phyloP scores from a whole-genome alignment of 1,140 invertebrate species.

The Euglossa dilemma region DNA sequence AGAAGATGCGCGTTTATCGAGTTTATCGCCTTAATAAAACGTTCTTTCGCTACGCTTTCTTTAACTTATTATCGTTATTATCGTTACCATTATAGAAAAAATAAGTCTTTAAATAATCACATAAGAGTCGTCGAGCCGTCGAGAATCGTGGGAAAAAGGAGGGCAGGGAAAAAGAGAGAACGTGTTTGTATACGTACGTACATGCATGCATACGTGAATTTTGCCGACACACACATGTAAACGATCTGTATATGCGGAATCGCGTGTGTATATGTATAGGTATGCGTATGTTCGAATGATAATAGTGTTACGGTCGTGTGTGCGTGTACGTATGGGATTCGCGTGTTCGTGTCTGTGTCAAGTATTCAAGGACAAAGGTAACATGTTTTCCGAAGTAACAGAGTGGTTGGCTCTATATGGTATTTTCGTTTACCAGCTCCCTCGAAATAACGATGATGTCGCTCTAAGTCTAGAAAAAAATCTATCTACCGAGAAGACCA shows the following conservation, averaged over 20 bases:
- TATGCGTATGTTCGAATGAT: conserved; percentile 2
- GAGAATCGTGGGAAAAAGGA: neutral
- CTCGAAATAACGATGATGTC: conserved; percentile 50
- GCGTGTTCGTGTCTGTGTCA: conserved; percentile 1
- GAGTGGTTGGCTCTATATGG: conserved; percentile 51
- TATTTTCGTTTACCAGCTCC: conserved; percentile 40
- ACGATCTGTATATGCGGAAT: conserved; percentile 6
- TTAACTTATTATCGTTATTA: conserved; percentile 77
- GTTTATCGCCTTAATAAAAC: conserved; percentile 74
- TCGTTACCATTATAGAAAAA: conserved; percentile 81
- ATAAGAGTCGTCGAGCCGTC: conserved; percentile 78
- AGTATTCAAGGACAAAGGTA: conserved; percentile 24
- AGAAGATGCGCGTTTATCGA: conserved; percentile 71
- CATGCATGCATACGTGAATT: conserved; percentile 49
- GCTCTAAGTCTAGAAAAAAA: conserved; percentile 65
- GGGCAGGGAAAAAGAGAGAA: conserved; percentile 8
- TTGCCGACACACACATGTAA: conserved; percentile 3
- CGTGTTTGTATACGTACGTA: conserved; percentile 27
- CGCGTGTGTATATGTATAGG: neutral
- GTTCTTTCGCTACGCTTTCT: conserved; percentile 73
- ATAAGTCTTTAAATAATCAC: conserved; percentile 83
- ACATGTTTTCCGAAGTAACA: conserved; percentile 53
- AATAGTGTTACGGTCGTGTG: neutral
- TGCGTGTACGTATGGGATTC: neutral
- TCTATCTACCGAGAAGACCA: conserved; percentile 65